Base-by-base conservation (phyloP, 2,113 vertebrate genomes). In the Hippoglossus stenolepis region DNA sequence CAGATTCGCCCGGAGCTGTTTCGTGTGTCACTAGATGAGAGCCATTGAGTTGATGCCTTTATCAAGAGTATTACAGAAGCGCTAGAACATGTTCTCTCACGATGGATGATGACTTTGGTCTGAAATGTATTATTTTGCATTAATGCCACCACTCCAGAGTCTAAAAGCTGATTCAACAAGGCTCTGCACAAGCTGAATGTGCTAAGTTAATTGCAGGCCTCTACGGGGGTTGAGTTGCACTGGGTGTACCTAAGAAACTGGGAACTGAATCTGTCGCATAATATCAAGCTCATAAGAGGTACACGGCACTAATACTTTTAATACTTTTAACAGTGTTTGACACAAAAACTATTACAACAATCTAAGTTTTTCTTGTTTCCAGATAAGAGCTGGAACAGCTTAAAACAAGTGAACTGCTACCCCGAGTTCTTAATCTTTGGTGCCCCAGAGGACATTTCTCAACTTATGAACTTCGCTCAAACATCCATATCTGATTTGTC, bases 401-500 rank as follows among this genome's bases (percentile, higher is more conserved):
- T 77, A 54, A 80, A 63, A 31, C 12, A 57, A 28, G 35, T 24
- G 53, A 61, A 64, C 60, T 56, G 23, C 6, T 60, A 9, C 45
- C 51, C 1, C 11, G 4, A 57, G 20, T 47, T 73, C 21, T 28
- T 31, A 65, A 77, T 75, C 51, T 20, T 3, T 17, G 0, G n/a
- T 60, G 21, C 38, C 58, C 76, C 14, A 17, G 40, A 54, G 60
- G 73, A 81, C 51, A 83, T 75, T 82, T 63, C 64, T 77, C n/a
- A 77, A 56, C 28, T 65, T 58, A 18, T 81, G 21, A 85, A 82
- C 60, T 73, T 81, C 54, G 72, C 64, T 79, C 20, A 67, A 77
- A 83, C 67, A 78, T 47, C 43, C 35, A 49, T 67, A 65, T 89
- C 61, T 85, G 81, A 87, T 83, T 88, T 75, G 43, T 79, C 77